These are phyloP conservation scores for Axis porcinus DNA, from an alignment of 2,113 vertebrate species.

Conservation along the genomic window DNA sequence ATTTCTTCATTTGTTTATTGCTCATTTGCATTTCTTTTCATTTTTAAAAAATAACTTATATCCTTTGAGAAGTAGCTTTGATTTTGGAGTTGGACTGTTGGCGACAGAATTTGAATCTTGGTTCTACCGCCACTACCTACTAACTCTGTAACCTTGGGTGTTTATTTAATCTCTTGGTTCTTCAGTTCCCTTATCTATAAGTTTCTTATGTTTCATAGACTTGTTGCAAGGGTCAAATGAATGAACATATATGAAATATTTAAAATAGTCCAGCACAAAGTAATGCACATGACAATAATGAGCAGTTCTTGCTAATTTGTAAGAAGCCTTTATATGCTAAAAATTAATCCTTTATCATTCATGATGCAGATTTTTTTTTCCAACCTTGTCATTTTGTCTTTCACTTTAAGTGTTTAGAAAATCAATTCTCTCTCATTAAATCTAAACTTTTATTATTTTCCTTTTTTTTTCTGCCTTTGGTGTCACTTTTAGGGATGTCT, in stretches of 20 bases:
- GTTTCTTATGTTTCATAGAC: background rate
- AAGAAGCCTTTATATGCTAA: background rate
- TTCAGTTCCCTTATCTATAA: slow-evolving; percentile 10
- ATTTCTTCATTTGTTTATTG: slow-evolving; percentile 1
- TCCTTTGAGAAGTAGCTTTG: background rate
- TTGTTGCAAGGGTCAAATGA: slow-evolving; percentile 16
- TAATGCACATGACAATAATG: background rate
- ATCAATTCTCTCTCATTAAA: background rate
- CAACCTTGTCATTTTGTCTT: background rate
- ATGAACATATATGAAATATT: background rate
- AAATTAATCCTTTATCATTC: background rate
- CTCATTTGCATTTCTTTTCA: background rate
- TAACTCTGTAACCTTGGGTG: background rate
- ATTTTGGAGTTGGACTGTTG: background rate
- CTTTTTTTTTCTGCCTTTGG: background rate
- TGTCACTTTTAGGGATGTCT: background rate
- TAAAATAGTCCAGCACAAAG: background rate
- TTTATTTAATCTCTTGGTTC: slow-evolving; percentile 14
- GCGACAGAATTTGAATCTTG: background rate
- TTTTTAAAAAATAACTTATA: background rate
- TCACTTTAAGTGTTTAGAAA: background rate
- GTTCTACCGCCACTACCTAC: background rate
- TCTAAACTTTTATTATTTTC: background rate
- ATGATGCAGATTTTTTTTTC: background rate
- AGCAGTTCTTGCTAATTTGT: background rate